phyloP scores from a whole-genome alignment of 1,140 invertebrate species.

The Cherax destructor region DNA sequence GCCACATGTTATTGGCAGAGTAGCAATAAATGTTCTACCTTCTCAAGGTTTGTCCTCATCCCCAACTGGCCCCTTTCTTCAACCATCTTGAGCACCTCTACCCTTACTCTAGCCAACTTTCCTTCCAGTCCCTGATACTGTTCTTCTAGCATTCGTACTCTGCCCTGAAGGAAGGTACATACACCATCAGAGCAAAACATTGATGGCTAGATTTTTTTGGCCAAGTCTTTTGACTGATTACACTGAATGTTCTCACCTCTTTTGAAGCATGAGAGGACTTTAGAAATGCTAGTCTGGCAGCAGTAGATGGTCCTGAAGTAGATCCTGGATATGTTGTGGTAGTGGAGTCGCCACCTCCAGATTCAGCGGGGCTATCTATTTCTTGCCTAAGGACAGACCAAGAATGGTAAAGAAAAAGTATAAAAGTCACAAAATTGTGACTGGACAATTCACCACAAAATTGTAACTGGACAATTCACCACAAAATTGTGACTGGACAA shows the following conservation, averaged over 20 bases:
- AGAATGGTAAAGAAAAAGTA: background rate
- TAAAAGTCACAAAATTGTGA: no score
- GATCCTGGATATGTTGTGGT: constrained; percentile 29
- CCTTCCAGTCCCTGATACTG: constrained; percentile 39
- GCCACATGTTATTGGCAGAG: background rate
- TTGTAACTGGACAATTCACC: no score
- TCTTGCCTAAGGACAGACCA: background rate
- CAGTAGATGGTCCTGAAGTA: constrained; percentile 26
- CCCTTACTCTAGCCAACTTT: constrained; percentile 40
- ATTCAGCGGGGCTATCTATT: constrained; percentile 16
- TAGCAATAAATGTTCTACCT: background rate
- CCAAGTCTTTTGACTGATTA: background rate
- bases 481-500: no score
- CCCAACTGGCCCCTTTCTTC: constrained; percentile 35
- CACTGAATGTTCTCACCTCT: constrained; percentile 15
- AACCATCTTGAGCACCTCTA: constrained; percentile 46
- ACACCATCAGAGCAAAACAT: background rate
- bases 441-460: no score
- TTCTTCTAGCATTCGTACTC: constrained; percentile 35
- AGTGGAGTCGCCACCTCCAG: constrained; percentile 1
- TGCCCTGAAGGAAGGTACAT: constrained; percentile 36
- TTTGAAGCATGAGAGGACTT: background rate
- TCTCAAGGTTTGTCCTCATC: constrained; percentile 13
- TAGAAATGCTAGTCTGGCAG: background rate
- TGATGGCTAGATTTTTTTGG: background rate